Base-by-base conservation (phyloP, 2,113 vertebrate species). In the Pelecanus crispus region DNA sequence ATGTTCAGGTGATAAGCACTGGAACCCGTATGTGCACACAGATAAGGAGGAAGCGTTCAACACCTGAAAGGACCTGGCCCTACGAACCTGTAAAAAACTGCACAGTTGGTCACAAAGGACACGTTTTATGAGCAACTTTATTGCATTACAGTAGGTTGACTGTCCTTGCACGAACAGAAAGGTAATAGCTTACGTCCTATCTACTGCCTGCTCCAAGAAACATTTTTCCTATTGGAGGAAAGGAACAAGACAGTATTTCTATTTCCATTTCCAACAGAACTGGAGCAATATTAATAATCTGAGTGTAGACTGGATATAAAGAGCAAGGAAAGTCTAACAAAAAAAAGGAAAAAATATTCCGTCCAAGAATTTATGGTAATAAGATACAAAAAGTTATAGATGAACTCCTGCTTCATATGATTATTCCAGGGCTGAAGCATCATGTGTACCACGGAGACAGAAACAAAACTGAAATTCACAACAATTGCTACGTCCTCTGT, bases 1-100 rank as follows among this genome's bases (percentile, higher is more conserved):
- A 1, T 3, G 25, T 22, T 7, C 28, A 3, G 31, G 58, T 11
- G 52, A 2, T 8, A 47, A 81, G 42, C 7, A 24, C 47, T 24
- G 19, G 42, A 58, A 11, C 5, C 34, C 0, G 2, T 6, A 18
- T 1, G 1, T 7, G 34, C 29, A 15, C 5, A 2, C 0, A 1
- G 88, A 32, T 10, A 40, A 80, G 38, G 74, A 84, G 56, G 59
- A 77, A 73, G 3, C 0, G 1, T 16, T 42, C 7, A 14, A 32
- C 47, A 55, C 45, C 67, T 58, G 44, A n/a, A 53, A 68, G 34
- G 32, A 42, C 4, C 26, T 3, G 2, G 55, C 38, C 38, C 56
- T 29, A 9, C 26, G 32, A 63, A 66, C 38, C 17, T 13, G 17
- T 40, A 40, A 31, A 49, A 65, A 36, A 3, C 25, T 13, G 75